Evolutionary conservation across 2,113 vertebrate species (phyloP).

Genomic region (Apus apus): DNA sequence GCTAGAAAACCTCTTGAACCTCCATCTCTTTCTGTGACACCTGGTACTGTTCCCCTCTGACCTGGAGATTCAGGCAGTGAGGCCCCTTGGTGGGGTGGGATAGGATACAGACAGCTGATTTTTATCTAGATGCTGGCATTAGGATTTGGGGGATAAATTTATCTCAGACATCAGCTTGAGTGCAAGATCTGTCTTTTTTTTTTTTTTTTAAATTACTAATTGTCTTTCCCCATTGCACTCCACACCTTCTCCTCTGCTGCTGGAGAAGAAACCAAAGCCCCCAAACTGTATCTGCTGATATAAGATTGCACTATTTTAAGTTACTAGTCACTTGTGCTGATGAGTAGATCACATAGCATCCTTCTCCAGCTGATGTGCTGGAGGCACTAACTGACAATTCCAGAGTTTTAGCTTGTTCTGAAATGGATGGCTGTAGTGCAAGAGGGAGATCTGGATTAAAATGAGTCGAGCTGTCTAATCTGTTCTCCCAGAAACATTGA

Average conservation of each 20-base stretch:
- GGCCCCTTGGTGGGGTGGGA: background rate
- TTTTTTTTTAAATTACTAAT: background rate
- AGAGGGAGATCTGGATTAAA: background rate
- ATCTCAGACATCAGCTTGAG: background rate
- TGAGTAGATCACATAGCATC: background rate
- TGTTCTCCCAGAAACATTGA: background rate
- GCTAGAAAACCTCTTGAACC: background rate
- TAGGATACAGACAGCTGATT: background rate
- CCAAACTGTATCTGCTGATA: background rate
- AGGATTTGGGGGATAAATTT: background rate
- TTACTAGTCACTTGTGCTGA: background rate
- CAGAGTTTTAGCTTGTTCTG: background rate
- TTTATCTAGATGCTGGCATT: constrained; percentile 23
- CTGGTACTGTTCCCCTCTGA: background rate
- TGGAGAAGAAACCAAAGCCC: background rate
- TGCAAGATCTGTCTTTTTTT: background rate
- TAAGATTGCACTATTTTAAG: constrained; percentile 14
- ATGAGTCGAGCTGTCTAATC: background rate
- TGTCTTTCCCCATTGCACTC: constrained; percentile 2
- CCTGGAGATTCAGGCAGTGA: background rate
- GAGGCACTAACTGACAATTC: background rate
- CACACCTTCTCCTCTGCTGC: background rate
- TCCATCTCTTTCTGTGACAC: background rate
- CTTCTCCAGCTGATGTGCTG: background rate
- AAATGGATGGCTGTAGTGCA: background rate